phyloP scores from a whole-genome alignment of 2,888 invertebrate species.

The Mechanitis messenoides region DNA sequence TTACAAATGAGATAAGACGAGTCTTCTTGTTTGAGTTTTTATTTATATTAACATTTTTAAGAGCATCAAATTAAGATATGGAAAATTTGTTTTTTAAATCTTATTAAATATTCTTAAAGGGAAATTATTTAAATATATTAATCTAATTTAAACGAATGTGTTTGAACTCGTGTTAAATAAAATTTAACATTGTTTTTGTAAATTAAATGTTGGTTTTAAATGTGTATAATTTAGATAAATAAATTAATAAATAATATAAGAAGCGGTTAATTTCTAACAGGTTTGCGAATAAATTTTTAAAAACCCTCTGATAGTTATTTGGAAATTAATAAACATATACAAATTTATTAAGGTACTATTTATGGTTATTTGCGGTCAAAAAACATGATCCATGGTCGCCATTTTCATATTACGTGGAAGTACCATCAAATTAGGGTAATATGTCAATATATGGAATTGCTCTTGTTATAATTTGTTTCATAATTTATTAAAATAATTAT shows the following conservation, averaged over 20 bases:
- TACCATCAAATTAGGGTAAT: constrained; percentile 31
- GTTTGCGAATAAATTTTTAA: no score
- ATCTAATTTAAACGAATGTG: background rate
- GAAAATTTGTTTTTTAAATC: background rate
- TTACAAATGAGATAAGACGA: background rate
- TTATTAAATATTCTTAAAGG: background rate
- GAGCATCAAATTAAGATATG: background rate
- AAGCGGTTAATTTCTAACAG: no score
- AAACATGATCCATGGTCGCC: constrained; percentile 18
- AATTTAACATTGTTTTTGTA: no score
- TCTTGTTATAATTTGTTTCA: constrained; percentile 22
- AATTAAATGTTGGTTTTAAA: no score
- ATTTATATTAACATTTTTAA: background rate
- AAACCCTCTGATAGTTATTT: no score
- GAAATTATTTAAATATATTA: background rate
- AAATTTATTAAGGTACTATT: background rate
- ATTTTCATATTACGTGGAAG: constrained; percentile 30
- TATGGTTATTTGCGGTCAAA: constrained; percentile 10
- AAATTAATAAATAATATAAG: no score
- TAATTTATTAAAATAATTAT: no score
- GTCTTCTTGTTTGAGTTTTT: background rate
- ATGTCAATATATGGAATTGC: constrained; percentile 28
- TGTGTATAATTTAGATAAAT: no score
- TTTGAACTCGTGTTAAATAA: no score
- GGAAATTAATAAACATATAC: no score